Base-by-base conservation (phyloP, 2,888 invertebrate species). In the Thymelicus acteon region DNA sequence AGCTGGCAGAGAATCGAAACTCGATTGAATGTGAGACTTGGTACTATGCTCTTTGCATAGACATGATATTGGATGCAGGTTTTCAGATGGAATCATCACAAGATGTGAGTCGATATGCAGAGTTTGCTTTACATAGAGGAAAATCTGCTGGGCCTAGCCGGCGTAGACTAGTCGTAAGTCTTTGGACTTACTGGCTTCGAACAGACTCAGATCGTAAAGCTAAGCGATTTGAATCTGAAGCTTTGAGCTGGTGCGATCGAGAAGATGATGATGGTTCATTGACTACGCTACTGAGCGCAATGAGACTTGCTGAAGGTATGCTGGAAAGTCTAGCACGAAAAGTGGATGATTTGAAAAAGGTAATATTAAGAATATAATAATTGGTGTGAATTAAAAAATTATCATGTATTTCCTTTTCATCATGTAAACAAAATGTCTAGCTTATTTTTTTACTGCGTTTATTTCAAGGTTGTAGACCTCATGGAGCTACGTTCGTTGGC, bases 31-130 rank as follows among this genome's bases (percentile, higher is more conserved):
- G 82, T 73, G 90, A 92, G 77, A 89, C 87, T 10, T 95, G 94
- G 92, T 95, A 95, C 76, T 94, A 95, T 75, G 94, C 95, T 0
- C 86, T 95, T 48, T 94, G 94, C 73, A 87, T 95, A 69, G 95
- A 95, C 67, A 80, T 95, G 76, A 87, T 95, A 65, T 78, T 95
- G 52, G 95, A 96, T 75, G 92, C 95, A 75, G 93, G 95, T 6
- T 93, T 95, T 78, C 86, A 91, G 70, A 76, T 95, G 62, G 95
- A 95, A 79, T 83, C 91, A 0, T 91, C 94, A 5, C 80, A 87
- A 19, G 87, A 86, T 60, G 94, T 95, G 72, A 87, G 85, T 73
- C 79, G 83, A 6, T 94, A 88, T 72, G 94, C 94, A 2, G 85
- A 90, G 60, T 84, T 79, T 76, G 81, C 85, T 19, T 75, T 91